These are phyloP conservation scores for Gerris buenoi DNA, from an alignment of 1,140 invertebrate species.

Conservation along the genomic window DNA sequence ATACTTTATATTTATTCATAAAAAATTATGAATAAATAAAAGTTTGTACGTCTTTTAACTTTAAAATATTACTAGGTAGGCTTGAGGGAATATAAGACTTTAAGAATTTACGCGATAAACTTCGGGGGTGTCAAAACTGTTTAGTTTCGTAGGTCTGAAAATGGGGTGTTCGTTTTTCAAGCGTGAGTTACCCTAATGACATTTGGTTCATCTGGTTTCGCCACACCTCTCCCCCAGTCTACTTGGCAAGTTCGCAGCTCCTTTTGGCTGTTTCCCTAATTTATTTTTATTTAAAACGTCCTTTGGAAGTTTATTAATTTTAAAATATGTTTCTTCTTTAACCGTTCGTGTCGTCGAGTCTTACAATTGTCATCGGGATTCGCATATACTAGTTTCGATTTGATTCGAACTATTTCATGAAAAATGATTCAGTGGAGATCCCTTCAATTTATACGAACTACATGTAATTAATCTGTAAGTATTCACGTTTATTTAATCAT, in stretches of 20 bases:
- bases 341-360: neutral
- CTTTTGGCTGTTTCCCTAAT: neutral
- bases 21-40: neutral
- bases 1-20: neutral
- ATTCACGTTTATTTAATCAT: neutral
- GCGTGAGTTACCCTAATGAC: neutral
- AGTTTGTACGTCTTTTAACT: too few species aligned
- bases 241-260: neutral
- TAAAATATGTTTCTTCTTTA: neutral
- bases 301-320: neutral
- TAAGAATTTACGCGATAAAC: neutral
- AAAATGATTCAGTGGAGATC: neutral
- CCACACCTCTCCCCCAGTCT: neutral
- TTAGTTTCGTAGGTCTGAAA: neutral
- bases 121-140: neutral
- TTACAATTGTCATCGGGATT: neutral
- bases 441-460: neutral
- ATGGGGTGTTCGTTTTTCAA: neutral
- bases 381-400: neutral
- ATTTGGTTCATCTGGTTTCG: neutral
- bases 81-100: neutral
- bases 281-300: neutral
- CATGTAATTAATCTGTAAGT: neutral
- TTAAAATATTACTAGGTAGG: too few species aligned
- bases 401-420: neutral